Conservation (phyloP, 2,113 vertebrate genomes). For the Ceyx margarethae region DNA sequence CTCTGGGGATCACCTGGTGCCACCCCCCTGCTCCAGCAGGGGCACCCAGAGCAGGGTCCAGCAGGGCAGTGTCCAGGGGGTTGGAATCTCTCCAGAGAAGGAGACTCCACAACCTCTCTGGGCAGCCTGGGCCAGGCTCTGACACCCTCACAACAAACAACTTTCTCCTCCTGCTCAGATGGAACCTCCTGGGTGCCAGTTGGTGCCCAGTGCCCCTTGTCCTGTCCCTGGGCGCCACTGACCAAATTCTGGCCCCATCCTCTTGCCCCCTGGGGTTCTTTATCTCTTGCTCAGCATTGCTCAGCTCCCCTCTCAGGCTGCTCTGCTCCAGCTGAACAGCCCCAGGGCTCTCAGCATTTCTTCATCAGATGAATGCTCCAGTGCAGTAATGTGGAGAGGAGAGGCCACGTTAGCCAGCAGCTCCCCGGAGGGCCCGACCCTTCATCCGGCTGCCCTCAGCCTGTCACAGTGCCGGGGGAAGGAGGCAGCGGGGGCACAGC, state of each 20-base stretch:
- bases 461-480: accelerated
- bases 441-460: accelerated
- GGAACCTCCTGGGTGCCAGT: no score
- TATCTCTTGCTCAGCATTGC: background rate
- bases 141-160: no score
- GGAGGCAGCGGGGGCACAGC: background rate
- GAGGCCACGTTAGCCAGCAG: background rate
- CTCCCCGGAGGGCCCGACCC: accelerated
- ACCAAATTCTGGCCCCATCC: no score
- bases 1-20: background rate
- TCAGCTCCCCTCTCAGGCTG: background rate
- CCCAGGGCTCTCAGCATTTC: background rate
- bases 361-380: background rate
- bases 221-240: no score
- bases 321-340: background rate
- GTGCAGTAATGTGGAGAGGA: background rate
- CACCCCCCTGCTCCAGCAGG: background rate
- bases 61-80: no score
- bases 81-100: background rate
- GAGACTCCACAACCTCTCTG: background rate
- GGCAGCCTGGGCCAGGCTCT: no score
- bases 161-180: no score
- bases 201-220: no score
- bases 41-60: background rate
- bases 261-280: no score